These are phyloP conservation scores for Sander vitreus DNA, from an alignment of 2,113 vertebrate species.

Conservation along the genomic window DNA sequence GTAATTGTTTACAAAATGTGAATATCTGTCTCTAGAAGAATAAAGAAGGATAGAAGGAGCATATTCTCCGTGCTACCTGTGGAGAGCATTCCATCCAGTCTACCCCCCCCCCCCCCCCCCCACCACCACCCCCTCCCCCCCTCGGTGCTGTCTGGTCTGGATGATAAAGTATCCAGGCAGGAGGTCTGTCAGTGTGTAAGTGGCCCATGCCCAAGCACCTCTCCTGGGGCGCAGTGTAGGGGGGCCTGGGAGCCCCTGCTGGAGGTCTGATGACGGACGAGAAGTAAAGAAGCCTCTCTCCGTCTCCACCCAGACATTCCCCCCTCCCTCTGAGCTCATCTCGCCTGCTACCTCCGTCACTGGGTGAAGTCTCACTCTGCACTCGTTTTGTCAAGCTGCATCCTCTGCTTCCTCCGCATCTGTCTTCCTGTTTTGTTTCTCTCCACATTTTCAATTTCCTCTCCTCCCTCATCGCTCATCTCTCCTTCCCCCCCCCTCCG, in stretches of 20 bases:
- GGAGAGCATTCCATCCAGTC: constrained; percentile 27
- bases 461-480: constrained; percentile 7
- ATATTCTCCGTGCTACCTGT: background rate
- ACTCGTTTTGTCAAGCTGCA: constrained; percentile 4
- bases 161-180: constrained; percentile 70
- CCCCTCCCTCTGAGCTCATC: constrained; percentile 27
- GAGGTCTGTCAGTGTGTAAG: constrained; percentile 69
- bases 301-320: constrained; percentile 12
- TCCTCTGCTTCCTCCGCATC: constrained; percentile 23
- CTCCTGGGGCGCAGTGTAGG: constrained; percentile 55
- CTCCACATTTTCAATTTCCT: constrained; percentile 5
- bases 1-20: constrained; percentile 13
- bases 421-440: constrained; percentile 41
- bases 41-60: constrained; percentile 17
- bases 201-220: constrained; percentile 56
- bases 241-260: constrained; percentile 33
- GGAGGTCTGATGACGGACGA: constrained; percentile 61
- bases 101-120: background rate
- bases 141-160: constrained; percentile 37
- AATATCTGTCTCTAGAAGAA: constrained; percentile 1
- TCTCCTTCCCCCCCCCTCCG: background rate
- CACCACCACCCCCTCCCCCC: background rate
- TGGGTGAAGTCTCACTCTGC: constrained; percentile 9
- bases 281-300: constrained; percentile 29
- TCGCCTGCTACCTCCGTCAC: constrained; percentile 13